Evolutionary conservation across 2,113 vertebrate species (phyloP).

Genomic region (Cnemophilus loriae): DNA sequence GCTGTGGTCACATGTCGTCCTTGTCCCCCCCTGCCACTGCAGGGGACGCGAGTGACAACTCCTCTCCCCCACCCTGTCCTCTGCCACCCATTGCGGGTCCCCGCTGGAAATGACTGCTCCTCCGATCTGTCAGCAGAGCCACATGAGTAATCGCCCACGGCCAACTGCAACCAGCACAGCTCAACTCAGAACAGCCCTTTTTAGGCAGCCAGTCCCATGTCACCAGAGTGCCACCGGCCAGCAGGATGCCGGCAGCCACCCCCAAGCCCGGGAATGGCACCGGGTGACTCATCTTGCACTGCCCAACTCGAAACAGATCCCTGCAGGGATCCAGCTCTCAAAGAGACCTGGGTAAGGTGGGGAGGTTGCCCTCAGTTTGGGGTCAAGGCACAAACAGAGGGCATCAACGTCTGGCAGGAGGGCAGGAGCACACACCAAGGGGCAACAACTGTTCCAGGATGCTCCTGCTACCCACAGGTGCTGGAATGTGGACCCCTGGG

Average conservation of each 20-base stretch:
- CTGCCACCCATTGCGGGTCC: not conserved
- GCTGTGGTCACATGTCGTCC: not conserved
- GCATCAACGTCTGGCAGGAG: not conserved
- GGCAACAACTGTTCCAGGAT: not conserved
- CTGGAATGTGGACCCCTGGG: fast-evolving
- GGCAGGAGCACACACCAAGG: not conserved
- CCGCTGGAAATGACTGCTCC: not conserved
- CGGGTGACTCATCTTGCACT: not conserved
- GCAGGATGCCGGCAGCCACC: not conserved
- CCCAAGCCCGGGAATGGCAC: not conserved
- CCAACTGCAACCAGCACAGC: not conserved
- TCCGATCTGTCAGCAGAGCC: not conserved
- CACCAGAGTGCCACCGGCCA: not conserved
- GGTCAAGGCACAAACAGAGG: not conserved
- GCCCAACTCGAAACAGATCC: not conserved
- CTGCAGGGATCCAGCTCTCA: not conserved
- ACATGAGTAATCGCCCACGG: not conserved
- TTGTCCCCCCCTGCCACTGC: fast-evolving
- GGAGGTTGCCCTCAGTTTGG: not conserved
- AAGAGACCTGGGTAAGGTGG: not conserved
- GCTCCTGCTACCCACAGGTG: not conserved
- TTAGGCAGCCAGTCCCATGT: constrained; percentile 17
- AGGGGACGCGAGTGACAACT: not conserved
- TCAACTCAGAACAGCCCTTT: constrained; percentile 10
- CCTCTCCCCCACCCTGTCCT: not conserved